A percentile compares a stretch with the other conserved stretches of the same genome.
phyloP scores from a whole-genome alignment of 2,113 vertebrate genomes.

The Aviceda subcristata region DNA sequence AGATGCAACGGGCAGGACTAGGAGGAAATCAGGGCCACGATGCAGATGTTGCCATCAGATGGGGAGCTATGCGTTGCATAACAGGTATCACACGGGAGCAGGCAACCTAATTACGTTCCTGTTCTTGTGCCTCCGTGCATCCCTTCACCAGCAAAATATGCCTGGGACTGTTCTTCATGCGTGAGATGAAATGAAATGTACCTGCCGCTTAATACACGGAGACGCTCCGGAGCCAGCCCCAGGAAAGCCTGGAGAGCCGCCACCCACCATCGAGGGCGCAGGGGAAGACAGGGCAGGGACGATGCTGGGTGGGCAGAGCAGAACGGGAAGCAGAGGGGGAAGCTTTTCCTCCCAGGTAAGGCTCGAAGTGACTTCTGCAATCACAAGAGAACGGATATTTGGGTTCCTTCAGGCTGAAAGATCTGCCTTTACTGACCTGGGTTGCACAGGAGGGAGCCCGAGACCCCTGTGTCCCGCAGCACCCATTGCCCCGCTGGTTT shows the following conservation, averaged over 20 bases:
- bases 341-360: not conserved
- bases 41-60: accelerated
- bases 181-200: not conserved
- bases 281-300: not conserved
- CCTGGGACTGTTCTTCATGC: not conserved
- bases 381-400: not conserved
- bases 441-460: not conserved
- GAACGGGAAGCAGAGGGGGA: not conserved
- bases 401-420: not conserved
- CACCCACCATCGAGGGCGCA: not conserved
- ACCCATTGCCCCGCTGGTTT: not conserved
- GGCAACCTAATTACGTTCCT: not conserved
- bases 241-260: not conserved
- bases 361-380: not conserved
- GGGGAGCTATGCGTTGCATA: not conserved
- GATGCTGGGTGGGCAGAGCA: not conserved
- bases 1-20: not conserved
- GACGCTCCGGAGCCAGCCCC: not conserved
- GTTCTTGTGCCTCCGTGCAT: not conserved
- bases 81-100: not conserved
- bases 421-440: not conserved
- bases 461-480: not conserved
- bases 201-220: not conserved
- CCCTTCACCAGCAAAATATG: not conserved
- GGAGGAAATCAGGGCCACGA: not conserved